phyloP scores from a whole-genome alignment of 2,113 vertebrate species.

The Puffinus mauretanicus region DNA sequence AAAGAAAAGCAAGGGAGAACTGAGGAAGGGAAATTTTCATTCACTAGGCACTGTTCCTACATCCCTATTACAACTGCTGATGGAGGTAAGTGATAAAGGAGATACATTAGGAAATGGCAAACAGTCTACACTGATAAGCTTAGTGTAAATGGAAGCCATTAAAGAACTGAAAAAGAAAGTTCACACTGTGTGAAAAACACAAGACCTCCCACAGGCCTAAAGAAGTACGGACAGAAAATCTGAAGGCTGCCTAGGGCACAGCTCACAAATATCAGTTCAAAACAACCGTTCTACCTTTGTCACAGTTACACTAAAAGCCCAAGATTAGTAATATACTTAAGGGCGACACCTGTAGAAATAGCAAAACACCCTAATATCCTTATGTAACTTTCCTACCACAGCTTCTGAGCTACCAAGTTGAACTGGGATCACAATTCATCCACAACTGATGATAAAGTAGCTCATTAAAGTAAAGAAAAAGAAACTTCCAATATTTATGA shows the following conservation, averaged over 20 bases:
- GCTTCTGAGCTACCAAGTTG: not conserved
- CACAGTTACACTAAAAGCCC: not conserved
- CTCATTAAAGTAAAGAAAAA: not conserved
- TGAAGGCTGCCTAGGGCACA: not conserved
- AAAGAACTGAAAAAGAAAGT: not conserved
- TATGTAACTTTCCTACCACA: not conserved
- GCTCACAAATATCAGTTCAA: not conserved
- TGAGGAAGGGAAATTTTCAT: not conserved
- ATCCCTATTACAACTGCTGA: not conserved
- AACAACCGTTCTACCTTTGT: not conserved
- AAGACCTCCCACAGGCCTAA: not conserved
- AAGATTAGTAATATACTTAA: not conserved
- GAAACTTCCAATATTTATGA: not conserved
- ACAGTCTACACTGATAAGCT: not conserved
- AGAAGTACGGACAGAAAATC: not conserved
- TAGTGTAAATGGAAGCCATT: not conserved
- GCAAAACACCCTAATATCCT: not conserved
- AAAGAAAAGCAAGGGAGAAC: not conserved
- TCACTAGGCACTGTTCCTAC: not conserved
- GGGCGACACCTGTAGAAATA: rapidly evolving
- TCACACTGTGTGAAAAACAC: not conserved
- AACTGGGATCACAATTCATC: not conserved
- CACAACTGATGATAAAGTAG: not conserved
- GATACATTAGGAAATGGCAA: not conserved
- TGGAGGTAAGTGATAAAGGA: not conserved